A percentile compares a stretch with the other conserved stretches of the same genome.
These are phyloP conservation scores for Glossophaga mutica DNA, from an alignment of 2,797 vertebrate species.

Conservation along the genomic window DNA sequence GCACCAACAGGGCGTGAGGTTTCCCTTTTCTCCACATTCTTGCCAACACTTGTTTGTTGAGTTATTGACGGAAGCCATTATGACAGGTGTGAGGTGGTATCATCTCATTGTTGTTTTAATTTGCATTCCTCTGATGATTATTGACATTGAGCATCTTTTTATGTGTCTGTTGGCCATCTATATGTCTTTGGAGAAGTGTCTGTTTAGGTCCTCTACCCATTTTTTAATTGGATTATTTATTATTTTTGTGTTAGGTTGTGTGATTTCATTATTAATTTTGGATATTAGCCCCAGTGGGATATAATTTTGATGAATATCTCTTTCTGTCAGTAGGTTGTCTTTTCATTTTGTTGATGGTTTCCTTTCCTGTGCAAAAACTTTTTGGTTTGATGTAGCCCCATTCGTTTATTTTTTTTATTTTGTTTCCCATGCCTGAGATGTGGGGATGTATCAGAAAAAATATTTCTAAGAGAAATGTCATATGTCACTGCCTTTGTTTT, in stretches of 20 bases:
- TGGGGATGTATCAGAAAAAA: not conserved
- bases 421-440: not conserved
- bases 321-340: not conserved
- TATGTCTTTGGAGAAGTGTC: not conserved
- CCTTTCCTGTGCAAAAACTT: not conserved
- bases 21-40: not conserved
- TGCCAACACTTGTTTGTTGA: not conserved
- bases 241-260: not conserved
- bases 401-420: not conserved
- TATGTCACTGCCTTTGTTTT: not conserved
- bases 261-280: not conserved
- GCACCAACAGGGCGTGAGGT: not conserved
- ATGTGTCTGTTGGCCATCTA: not conserved
- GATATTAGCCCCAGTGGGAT: not conserved
- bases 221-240: not conserved
- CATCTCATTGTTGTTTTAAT: not conserved
- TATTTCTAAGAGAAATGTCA: not conserved
- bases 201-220: not conserved
- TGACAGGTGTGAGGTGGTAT: not conserved
- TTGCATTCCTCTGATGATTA: not conserved
- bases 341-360: not conserved
- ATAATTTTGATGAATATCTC: not conserved
- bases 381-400: not conserved
- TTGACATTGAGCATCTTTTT: not conserved
- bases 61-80: not conserved